These are phyloP conservation scores for Garra rufa DNA, from an alignment of 2,113 vertebrate species.

Conservation along the genomic window DNA sequence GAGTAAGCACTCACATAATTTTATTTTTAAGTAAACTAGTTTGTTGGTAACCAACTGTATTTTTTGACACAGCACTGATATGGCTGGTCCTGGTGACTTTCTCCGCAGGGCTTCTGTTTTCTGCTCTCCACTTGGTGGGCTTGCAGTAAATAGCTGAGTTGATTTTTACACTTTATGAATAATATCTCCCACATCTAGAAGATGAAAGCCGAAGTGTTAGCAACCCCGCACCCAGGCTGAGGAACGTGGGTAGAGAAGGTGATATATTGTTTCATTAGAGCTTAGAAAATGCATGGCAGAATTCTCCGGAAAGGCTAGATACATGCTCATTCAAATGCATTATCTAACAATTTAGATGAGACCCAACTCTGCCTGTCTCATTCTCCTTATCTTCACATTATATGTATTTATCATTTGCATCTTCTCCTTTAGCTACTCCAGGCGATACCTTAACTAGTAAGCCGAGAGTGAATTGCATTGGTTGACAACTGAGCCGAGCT, in stretches of 20 bases:
- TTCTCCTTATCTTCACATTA: neutral
- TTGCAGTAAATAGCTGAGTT: constrained; percentile 41
- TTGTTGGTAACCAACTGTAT: neutral
- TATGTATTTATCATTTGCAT: constrained; percentile 35
- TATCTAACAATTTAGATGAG: constrained; percentile 41
- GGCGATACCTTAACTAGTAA: neutral
- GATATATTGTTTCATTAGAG: constrained; percentile 59
- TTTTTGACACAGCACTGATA: neutral
- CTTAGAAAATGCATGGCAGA: constrained; percentile 42
- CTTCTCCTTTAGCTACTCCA: neutral
- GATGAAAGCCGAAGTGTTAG: constrained; percentile 53
- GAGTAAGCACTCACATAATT: neutral
- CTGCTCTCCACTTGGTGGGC: neutral
- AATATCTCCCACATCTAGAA: constrained; percentile 53
- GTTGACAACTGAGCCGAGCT: neutral
- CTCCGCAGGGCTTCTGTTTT: neutral
- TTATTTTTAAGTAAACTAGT: neutral
- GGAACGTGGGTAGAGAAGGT: constrained; percentile 50
- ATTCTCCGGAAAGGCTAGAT: constrained; percentile 17
- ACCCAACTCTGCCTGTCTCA: neutral
- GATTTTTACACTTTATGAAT: constrained; percentile 49
- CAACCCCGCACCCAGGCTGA: constrained; percentile 19
- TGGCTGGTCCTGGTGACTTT: neutral
- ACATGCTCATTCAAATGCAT: constrained; percentile 45
- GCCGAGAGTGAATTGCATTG: neutral